Evolutionary conservation across 2,888 invertebrate species (phyloP).

Genomic region (Cenopis cana): DNA sequence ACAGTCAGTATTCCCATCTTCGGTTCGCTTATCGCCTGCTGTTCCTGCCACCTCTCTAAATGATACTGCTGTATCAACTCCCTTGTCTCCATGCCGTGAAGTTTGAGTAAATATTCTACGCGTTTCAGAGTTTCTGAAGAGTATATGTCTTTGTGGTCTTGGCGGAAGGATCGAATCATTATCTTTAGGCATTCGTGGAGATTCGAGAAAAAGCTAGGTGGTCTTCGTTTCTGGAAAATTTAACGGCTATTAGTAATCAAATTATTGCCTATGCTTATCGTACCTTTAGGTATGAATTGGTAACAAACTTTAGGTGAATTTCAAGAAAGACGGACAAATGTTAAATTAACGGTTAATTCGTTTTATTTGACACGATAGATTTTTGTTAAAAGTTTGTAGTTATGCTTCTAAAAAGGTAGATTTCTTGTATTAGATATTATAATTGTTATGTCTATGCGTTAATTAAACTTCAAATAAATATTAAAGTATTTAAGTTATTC

Average conservation of each 20-base stretch:
- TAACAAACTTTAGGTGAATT: neutral
- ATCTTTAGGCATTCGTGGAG: slow-evolving; percentile 94
- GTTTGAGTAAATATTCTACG: slow-evolving; percentile 89
- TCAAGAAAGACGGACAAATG: neutral
- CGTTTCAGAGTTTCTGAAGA: slow-evolving; percentile 86
- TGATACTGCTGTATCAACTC: slow-evolving; percentile 95
- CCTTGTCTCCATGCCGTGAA: slow-evolving; percentile 95
- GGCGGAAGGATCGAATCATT: slow-evolving; percentile 95
- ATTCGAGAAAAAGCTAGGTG: slow-evolving; percentile 96
- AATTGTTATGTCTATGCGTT: neutral
- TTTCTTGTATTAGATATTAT: neutral
- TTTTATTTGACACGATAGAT: neutral
- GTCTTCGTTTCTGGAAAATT: slow-evolving; percentile 90
- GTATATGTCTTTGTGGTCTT: slow-evolving; percentile 84
- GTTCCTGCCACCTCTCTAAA: slow-evolving; percentile 87
- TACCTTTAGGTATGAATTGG: too few relatives aligned
- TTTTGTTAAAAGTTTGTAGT: neutral
- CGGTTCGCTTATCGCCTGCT: slow-evolving; percentile 86
- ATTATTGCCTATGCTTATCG: too few relatives aligned
- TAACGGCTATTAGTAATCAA: neutral
- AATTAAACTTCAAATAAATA: neutral
- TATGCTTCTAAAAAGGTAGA: neutral
- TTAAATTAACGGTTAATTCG: neutral
- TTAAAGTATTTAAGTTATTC: neutral
- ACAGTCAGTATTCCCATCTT: slow-evolving; percentile 92